These are phyloP conservation scores for Malurus leucopterus DNA, from an alignment of 2,797 vertebrate species.

Conservation along the genomic window DNA sequence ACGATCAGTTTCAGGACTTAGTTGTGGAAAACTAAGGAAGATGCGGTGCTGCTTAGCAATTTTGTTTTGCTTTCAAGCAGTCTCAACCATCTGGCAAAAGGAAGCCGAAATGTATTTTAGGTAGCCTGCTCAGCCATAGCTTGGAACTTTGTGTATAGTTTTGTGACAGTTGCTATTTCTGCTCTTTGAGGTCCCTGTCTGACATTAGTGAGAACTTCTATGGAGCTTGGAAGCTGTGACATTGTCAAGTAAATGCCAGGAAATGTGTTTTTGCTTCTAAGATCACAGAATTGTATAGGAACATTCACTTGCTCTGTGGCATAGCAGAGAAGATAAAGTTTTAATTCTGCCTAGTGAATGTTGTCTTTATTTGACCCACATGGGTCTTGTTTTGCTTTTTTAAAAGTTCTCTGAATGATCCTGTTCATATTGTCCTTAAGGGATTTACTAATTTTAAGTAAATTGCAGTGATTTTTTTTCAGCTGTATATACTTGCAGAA, in stretches of 20 bases:
- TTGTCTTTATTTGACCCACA: neutral
- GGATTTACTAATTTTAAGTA: neutral
- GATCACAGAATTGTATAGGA: neutral
- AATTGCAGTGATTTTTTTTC: neutral
- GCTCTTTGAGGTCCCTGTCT: neutral
- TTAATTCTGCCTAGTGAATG: neutral
- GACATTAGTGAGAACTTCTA: neutral
- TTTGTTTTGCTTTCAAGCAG: slow-evolving; percentile 1
- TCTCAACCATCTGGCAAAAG: neutral
- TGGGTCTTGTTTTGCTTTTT: neutral
- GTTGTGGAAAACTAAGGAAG: neutral
- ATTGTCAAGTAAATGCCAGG: neutral
- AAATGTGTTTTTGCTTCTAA: neutral
- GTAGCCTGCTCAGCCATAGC: neutral
- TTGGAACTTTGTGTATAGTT: neutral
- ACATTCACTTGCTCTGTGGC: neutral
- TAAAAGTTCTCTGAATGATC: neutral
- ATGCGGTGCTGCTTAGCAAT: neutral
- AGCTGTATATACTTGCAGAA: neutral
- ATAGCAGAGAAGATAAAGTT: neutral
- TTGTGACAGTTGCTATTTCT: neutral
- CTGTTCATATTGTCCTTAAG: neutral
- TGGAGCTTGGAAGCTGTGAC: neutral
- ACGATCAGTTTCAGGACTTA: neutral
- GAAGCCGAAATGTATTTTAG: neutral